Evolutionary conservation across 2,888 invertebrate species (phyloP).

Genomic region (Chelonus formosanus): DNA sequence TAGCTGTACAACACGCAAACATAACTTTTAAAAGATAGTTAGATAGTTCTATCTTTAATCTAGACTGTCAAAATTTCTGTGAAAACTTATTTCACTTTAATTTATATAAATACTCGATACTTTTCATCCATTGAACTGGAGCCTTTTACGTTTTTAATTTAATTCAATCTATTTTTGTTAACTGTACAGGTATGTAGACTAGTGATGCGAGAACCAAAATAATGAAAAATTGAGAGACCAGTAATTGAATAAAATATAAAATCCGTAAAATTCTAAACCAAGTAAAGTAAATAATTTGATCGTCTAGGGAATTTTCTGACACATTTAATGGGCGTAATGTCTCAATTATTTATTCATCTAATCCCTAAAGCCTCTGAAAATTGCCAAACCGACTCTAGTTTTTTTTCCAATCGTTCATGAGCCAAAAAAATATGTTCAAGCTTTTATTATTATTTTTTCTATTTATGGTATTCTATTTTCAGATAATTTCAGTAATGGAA

Average conservation of each 20-base stretch:
- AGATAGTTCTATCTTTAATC: slow-evolving; percentile 24
- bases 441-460: too few relatives aligned
- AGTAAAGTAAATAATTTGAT: not conserved
- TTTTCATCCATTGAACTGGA: too few relatives aligned
- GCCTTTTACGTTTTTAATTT: too few relatives aligned
- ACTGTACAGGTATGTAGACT: slow-evolving; percentile 3
- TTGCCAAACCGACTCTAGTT: not conserved
- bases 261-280: slow-evolving; percentile 21
- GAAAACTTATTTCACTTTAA: too few relatives aligned
- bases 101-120: too few relatives aligned
- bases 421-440: too few relatives aligned
- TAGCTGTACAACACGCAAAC: slow-evolving; percentile 9
- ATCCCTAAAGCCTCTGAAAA: slow-evolving; percentile 15
- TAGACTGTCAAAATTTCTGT: too few relatives aligned
- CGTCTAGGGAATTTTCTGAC: slow-evolving; percentile 18
- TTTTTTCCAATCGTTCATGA: slow-evolving; percentile 4
- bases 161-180: too few relatives aligned
- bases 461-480: too few relatives aligned
- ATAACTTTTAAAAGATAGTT: slow-evolving; percentile 22
- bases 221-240: not conserved
- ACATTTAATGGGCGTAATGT: slow-evolving; percentile 17
- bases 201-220: not conserved
- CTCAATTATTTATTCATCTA: slow-evolving; percentile 16
- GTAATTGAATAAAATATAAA: not conserved
- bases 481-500: too few relatives aligned